These are phyloP conservation scores for Ariopsis seemanni DNA, from an alignment of 2,113 vertebrate species.

Conservation along the genomic window DNA sequence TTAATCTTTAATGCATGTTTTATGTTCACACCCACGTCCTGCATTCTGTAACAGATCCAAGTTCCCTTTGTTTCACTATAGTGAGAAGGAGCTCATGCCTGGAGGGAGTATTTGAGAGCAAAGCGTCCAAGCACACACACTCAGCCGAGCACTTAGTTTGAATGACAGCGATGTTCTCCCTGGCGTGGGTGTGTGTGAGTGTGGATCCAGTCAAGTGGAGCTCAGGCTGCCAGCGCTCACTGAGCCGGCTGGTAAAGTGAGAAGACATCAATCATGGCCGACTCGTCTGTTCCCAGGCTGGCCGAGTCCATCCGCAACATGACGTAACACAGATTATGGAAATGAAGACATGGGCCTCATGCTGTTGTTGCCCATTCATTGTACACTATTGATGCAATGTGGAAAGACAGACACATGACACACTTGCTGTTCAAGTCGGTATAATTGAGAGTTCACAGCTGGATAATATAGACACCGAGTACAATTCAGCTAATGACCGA, in stretches of 20 bases:
- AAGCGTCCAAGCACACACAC: slow-evolving; percentile 31
- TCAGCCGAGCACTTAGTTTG: slow-evolving; percentile 23
- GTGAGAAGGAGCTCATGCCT: slow-evolving; percentile 1
- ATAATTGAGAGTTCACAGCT: neutral
- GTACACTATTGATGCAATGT: neutral
- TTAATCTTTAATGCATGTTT: slow-evolving; percentile 28
- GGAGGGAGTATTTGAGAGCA: slow-evolving; percentile 21
- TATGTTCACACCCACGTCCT: slow-evolving; percentile 9
- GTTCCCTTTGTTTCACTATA: neutral
- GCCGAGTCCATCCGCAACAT: slow-evolving; percentile 7
- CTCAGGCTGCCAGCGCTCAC: slow-evolving; percentile 7
- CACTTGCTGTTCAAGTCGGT: neutral
- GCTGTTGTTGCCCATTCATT: neutral
- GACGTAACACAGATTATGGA: slow-evolving; percentile 45
- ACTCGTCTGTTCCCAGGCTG: slow-evolving; percentile 27
- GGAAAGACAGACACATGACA: neutral
- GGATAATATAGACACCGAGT: neutral
- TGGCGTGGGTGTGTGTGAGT: slow-evolving; percentile 19
- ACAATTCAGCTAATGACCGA: neutral
- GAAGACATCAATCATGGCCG: slow-evolving; percentile 28
- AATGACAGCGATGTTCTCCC: slow-evolving; percentile 42
- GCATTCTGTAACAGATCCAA: slow-evolving; percentile 2
- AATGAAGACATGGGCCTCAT: slow-evolving; percentile 9
- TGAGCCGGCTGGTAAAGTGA: slow-evolving; percentile 26
- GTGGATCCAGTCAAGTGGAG: slow-evolving; percentile 36